Conservation (phyloP, 2,888 invertebrate species). For the Epistrophella euchroma region DNA sequence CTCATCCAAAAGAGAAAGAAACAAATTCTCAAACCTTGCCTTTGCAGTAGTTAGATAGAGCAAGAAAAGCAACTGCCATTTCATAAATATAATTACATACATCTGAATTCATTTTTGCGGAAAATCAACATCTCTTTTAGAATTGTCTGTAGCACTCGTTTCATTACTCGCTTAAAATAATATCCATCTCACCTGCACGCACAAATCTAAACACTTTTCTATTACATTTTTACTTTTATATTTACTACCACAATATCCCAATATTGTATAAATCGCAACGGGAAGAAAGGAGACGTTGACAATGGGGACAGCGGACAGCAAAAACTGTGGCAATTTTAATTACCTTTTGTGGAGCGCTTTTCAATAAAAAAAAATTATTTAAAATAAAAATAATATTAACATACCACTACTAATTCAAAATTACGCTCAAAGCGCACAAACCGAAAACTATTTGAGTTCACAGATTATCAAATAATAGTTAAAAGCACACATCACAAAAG, state of each 20-base stretch:
- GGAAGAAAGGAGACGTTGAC: neutral
- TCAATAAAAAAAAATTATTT: neutral
- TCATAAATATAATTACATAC: neutral
- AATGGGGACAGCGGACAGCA: constrained; percentile 1
- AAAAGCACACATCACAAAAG: constrained; percentile 45
- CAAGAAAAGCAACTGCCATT: neutral
- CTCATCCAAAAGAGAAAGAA: neutral
- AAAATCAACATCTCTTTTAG: neutral
- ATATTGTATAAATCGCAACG: neutral
- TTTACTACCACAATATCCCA: no score
- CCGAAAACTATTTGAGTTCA: constrained; percentile 3
- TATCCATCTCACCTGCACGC: neutral
- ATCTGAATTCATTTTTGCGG: neutral
- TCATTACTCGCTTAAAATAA: neutral
- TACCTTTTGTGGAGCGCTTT: constrained; percentile 34
- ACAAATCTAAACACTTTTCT: neutral
- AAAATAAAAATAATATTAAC: constrained; percentile 29
- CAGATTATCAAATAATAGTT: constrained; percentile 22
- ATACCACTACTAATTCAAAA: constrained; percentile 29
- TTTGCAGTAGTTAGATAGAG: neutral
- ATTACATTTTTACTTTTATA: neutral
- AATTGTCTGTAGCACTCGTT: neutral
- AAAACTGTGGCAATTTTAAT: constrained; percentile 4
- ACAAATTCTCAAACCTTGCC: neutral
- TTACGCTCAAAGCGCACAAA: neutral